Evolutionary conservation across 2,888 invertebrate species (phyloP).

Genomic region (Limnephilus rhombicus): DNA sequence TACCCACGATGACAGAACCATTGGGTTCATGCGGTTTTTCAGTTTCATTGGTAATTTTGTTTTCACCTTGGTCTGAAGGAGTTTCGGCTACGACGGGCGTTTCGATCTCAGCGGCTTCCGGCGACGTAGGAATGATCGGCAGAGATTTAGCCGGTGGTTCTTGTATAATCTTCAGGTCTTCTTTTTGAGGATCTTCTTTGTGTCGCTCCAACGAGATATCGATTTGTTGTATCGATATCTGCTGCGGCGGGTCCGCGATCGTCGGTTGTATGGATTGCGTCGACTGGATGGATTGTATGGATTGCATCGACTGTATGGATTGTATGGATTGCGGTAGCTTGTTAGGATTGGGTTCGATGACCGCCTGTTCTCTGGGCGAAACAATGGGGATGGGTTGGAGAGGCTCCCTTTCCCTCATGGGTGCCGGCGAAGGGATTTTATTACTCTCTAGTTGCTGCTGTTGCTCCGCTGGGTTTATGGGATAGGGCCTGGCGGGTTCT

Average conservation of each 20-base stretch:
- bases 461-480: slow-evolving; percentile 57
- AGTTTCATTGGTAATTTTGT: neutral
- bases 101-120: slow-evolving; percentile 32
- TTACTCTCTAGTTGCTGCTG: slow-evolving; percentile 31
- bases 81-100: slow-evolving; percentile 6
- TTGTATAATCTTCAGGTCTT: slow-evolving; percentile 39
- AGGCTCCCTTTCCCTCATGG: slow-evolving; percentile 57
- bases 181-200: slow-evolving; percentile 38
- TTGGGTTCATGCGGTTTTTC: neutral
- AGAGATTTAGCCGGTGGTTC: slow-evolving; percentile 15
- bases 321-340: slow-evolving; percentile 24
- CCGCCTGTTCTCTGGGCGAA: slow-evolving; percentile 43
- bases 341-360: slow-evolving; percentile 37
- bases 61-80: slow-evolving; percentile 53
- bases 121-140: neutral
- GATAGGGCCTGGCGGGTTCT: slow-evolving; percentile 59
- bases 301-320: slow-evolving; percentile 5
- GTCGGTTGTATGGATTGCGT: neutral
- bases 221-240: neutral
- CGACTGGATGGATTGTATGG: neutral
- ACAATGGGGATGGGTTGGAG: slow-evolving; percentile 17
- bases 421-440: slow-evolving; percentile 56
- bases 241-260: neutral
- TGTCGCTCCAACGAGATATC: slow-evolving; percentile 6
- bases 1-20: slow-evolving; percentile 48